Evolutionary conservation across 2,113 vertebrate genomes (phyloP).

Genomic region (Lophotis ruficrista): DNA sequence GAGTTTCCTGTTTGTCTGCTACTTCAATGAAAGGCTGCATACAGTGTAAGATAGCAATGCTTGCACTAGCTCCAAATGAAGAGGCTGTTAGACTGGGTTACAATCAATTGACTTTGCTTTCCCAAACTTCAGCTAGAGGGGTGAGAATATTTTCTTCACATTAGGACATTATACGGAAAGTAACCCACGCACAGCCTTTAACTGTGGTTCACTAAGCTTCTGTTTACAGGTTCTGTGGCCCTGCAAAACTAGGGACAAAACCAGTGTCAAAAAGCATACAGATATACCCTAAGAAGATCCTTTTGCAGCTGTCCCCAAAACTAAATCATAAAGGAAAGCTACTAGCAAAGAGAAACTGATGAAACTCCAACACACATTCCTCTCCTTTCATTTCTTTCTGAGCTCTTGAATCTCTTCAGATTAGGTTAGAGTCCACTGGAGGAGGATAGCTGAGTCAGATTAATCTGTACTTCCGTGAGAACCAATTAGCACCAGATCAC

Average conservation of each 20-base stretch:
- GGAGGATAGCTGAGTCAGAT: not conserved
- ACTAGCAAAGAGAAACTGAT: not conserved
- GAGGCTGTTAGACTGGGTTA: not conserved
- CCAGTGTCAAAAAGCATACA: not conserved
- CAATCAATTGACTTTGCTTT: not conserved
- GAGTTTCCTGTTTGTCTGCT: not conserved
- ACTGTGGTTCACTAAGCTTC: not conserved
- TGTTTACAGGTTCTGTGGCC: not conserved
- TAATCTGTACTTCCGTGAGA: not conserved
- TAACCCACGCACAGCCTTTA: not conserved
- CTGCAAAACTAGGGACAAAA: not conserved
- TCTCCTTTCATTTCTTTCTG: not conserved
- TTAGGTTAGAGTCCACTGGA: not conserved
- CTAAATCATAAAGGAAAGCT: not conserved
- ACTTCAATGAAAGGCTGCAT: not conserved
- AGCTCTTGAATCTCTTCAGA: not conserved
- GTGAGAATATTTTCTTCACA: not conserved
- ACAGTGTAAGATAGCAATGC: fast-evolving
- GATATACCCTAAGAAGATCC: not conserved
- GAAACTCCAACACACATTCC: not conserved
- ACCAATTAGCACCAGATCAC: not conserved
- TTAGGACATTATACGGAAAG: not conserved
- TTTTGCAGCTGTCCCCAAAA: not conserved
- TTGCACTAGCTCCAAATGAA: not conserved
- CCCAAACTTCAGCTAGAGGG: not conserved